Evolutionary conservation across 2,888 invertebrate species (phyloP).

Genomic region (Lochmaea crataegi): DNA sequence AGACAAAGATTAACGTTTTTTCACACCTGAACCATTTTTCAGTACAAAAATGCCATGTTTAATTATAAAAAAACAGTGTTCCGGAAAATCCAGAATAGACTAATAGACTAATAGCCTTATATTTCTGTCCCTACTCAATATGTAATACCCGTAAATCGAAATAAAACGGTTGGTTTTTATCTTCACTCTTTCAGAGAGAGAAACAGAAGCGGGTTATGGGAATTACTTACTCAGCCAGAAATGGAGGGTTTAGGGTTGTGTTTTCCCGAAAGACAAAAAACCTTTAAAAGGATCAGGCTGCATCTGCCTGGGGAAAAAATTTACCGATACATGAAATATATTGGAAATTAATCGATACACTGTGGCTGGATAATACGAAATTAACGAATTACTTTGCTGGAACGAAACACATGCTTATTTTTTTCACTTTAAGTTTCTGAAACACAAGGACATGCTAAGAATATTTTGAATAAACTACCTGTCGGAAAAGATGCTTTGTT

Average conservation of each 20-base stretch:
- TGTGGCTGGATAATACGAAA: too few relatives aligned
- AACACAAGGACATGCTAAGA: too few relatives aligned
- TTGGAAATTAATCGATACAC: too few relatives aligned
- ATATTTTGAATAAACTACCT: too few relatives aligned
- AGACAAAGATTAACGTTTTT: too few relatives aligned
- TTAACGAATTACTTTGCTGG: too few relatives aligned
- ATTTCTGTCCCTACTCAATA: background rate
- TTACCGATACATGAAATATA: too few relatives aligned
- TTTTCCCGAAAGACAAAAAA: background rate
- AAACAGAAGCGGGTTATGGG: background rate
- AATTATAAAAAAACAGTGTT: background rate
- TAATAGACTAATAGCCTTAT: background rate
- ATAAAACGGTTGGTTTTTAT: constrained; percentile 3
- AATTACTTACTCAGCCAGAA: background rate
- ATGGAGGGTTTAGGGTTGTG: background rate
- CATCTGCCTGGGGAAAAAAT: background rate
- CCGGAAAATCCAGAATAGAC: background rate
- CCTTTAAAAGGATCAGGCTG: background rate
- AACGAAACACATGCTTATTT: too few relatives aligned
- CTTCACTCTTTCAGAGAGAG: background rate
- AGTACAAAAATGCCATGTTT: background rate
- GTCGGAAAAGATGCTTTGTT: too few relatives aligned
- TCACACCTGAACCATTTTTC: background rate
- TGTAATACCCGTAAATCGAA: background rate
- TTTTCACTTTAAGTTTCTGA: too few relatives aligned